Base-by-base conservation (phyloP, 1,140 invertebrate species). In the Eulimnadia texana region DNA sequence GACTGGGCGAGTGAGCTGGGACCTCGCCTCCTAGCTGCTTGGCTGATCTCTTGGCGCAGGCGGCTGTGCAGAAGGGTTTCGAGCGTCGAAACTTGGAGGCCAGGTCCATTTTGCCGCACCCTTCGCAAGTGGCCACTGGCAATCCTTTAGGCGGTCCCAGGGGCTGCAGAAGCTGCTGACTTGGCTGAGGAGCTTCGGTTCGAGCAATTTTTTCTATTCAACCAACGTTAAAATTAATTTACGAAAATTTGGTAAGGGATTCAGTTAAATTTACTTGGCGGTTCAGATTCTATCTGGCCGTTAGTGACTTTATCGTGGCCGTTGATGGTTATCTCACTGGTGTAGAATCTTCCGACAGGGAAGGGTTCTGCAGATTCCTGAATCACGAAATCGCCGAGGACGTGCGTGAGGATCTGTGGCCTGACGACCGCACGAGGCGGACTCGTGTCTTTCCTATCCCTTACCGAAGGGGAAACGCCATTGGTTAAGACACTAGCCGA, bases 331-430 rank as follows among this genome's bases (percentile, higher is more conserved):
- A 82, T 80, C 65, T 71, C 60, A 60, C 79, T 70, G 74, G 77
- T 70, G 67, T 74, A 67, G 68, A 74, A 67, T 10, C 66, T 72
- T 74, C 86, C 86, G 60, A 92, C 87, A 6, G 90, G 87, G 70
- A 95, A 95, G 0, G 91, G 90, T 66, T 76, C 73, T 51, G 71
- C 70, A 9, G 73, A 80, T 78, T 98, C 94, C 73, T 95, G 92
- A 67, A 98, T 97, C 2, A 97, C 87, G 73, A 93, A 96, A 20
- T 93, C 93, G 74, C 96, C 93, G 61, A 98, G 96, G 1, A 96
- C 89, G 71, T 98, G 94, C 0, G 93, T 97, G 10, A 97, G 75
- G 2, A 97, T 89, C 70, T 96, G 92, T 0, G 93, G 93, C 70
- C 96, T 92, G 0, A 96, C 91, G 81, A 96, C 88, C 0, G 90